Evolutionary conservation across 2,888 invertebrate genomes (phyloP).

Genomic region (Parnassius smintheus): DNA sequence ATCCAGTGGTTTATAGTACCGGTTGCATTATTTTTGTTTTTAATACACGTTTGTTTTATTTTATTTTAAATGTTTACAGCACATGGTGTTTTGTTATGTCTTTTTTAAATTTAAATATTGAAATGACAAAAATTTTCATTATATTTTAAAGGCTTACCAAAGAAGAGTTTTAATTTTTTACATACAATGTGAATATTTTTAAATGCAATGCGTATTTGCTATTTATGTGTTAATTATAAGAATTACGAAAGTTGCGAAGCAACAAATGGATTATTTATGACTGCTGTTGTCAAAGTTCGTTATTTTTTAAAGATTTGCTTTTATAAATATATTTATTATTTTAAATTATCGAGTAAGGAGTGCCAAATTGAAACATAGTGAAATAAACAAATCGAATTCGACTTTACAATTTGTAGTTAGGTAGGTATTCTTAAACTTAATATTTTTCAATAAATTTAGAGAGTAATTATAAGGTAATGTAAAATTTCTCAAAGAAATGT

Average conservation of each 20-base stretch:
- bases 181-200: too few species aligned
- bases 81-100: neutral
- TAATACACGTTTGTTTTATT: neutral
- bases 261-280: neutral
- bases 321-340: slow-evolving; percentile 6
- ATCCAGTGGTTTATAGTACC: neutral
- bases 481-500: slow-evolving; percentile 1
- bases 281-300: neutral
- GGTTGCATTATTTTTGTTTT: neutral
- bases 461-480: slow-evolving; percentile 4
- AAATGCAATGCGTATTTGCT: neutral
- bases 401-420: slow-evolving; percentile 41
- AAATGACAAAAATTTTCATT: neutral
- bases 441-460: slow-evolving; percentile 19
- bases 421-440: slow-evolving; percentile 39
- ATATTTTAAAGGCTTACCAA: slow-evolving; percentile 38
- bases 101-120: neutral
- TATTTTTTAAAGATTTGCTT: neutral
- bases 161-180: slow-evolving; percentile 36
- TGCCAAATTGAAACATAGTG: slow-evolving; percentile 52
- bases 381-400: slow-evolving; percentile 35
- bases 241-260: neutral
- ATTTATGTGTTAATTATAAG: neutral
- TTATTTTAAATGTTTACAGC: slow-evolving; percentile 2
- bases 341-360: slow-evolving; percentile 34